Evolutionary conservation across 2,888 invertebrate genomes (phyloP), one percentile per base, ranked within the genome.

Genomic region (Drosophila mettleri): DNA sequence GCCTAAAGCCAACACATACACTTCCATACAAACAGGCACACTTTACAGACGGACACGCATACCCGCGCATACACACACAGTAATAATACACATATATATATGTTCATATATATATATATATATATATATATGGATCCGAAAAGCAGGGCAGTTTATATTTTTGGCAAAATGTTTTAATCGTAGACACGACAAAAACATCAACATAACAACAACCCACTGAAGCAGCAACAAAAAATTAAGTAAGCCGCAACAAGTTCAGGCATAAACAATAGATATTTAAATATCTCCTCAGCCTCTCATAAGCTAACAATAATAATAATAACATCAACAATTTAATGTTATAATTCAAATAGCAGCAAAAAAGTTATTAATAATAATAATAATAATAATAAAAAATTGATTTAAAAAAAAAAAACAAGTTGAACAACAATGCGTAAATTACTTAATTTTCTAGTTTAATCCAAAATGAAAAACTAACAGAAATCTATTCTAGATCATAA

Each of bases 271-370:
- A 68, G 72, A 65, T 69, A 63, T 81, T 68, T 65, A 58, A 60
- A 63, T 81, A 74, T 70, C 63, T 72, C 58, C 58, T 60, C 60
- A 83, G 82, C 67, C 73, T 87, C 69, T 87, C 69, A 72, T 72
- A 79, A 73, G 76, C 86, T 85, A 85, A 85, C 66, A 74, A 69
- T 46, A 71, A 54, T 59, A 64, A 62, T 54, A 49, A 65, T 54
- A 74, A 65, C 57, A 70, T 51, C 72, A 54, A 43, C 31, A 77
- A 75, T 64, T 72, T 39, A 81, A 82, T 80, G 87, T 82, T 82
- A 84, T 84, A 70, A 70, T 81, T 78, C 60, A 75, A 78, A 76
- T 78, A 78, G 78, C 76, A 82, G 66, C 76, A 85, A 68, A 57
- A 64, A 60, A 76, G 75, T 75, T 69, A 84, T 75, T 84, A 86